These are phyloP conservation scores for Pocota personata DNA, from an alignment of 2,888 invertebrate genomes.

Conservation along the genomic window DNA sequence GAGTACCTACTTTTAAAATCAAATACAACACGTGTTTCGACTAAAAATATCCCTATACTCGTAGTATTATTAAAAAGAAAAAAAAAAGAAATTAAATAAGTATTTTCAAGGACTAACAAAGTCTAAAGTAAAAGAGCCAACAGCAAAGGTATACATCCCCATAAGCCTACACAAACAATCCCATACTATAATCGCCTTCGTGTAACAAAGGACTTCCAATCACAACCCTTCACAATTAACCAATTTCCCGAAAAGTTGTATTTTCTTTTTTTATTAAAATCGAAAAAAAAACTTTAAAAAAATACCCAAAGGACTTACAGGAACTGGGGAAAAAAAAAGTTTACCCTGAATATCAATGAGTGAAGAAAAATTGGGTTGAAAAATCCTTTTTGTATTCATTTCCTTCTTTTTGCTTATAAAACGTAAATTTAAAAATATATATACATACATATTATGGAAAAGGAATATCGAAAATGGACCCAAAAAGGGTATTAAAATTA, in stretches of 20 bases:
- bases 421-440: not conserved
- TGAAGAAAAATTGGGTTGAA: not conserved
- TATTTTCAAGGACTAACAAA: not conserved
- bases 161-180: slow-evolving; percentile 11
- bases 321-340: not conserved
- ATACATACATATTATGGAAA: not conserved
- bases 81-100: not conserved
- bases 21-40: not conserved
- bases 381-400: not conserved
- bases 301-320: not conserved
- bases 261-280: not conserved
- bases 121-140: not conserved
- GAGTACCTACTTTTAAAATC: not conserved
- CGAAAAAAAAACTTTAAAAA: slow-evolving; percentile 3
- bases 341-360: slow-evolving; percentile 34
- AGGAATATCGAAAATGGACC: slow-evolving; percentile 1
- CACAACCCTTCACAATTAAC: slow-evolving; percentile 46
- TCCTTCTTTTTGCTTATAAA: not conserved
- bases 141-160: not conserved
- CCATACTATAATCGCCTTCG: not conserved
- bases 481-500: slow-evolving; percentile 6
- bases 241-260: slow-evolving; percentile 27
- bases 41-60: not conserved
- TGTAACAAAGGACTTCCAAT: slow-evolving; percentile 36
- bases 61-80: not conserved